Evolutionary conservation across 2,888 invertebrate genomes (phyloP), one percentile per base, ranked within the genome.

Genomic region (Nomada goodeniana): DNA sequence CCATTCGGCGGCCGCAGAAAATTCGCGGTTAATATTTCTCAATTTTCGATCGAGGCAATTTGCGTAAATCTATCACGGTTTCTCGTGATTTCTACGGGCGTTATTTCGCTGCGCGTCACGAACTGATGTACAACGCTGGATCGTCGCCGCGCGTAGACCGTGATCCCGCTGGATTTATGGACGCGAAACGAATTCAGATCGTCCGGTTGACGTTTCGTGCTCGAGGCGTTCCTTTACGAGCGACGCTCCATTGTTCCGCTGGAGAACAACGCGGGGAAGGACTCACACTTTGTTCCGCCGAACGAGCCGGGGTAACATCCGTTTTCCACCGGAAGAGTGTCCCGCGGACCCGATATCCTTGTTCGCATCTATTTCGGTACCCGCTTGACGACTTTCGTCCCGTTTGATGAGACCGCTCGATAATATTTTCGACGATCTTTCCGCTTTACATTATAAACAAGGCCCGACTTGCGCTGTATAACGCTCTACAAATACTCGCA

Each of bases 111-210:
- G 55, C 18, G 15, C 2, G 15, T 29, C 44, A 15, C n/a, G 7
- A 29, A 47, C 57, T 52, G 64, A 70, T 59, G 13, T 52, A 71
- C 18, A 15, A 15, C 15, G 15, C 9, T 10, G 52, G 18, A 47
- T 59, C 52, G 55, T 47, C 67, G 42, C 13, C 67, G 10, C 4
- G 61, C 18, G 3, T 52, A 11, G 53, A 71, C 67, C 67, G 67
- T 59, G 65, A 65, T 64, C 59, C n/a, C 59, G 76, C 26, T 59
- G 47, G 73, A 78, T 68, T 68, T 68, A 73, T 78, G 78, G 55
- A 78, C 61, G 57, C 4, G 36, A 63, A 68, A 63, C 68, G 73
- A 73, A 73, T 73, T 68, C 72, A 59, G 36, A 67, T 23, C 67
- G 67, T 36, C 47, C 36, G 60, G 61, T 63, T 64, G 64, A 71